Base-by-base conservation (phyloP, 2,888 invertebrate species). In the Meteorus cinctellus region DNA sequence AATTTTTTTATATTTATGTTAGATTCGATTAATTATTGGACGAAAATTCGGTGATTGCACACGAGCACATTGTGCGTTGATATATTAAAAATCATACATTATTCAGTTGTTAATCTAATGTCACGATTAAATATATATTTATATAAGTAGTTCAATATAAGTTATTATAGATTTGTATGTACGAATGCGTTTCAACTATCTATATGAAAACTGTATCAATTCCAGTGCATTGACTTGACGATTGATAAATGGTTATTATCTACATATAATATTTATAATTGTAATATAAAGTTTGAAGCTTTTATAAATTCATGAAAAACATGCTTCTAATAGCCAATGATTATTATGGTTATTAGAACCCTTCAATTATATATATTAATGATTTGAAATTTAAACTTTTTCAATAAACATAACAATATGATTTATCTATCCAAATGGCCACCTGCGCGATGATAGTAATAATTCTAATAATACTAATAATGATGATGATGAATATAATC, bases 131-230 rank as follows among this genome's bases (percentile, higher is more conserved):
- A 19, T 19, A n/a, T 48, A 48, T 19, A 55, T 41, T 12, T 19
- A 24, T 19, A 55, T 8, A n/a, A 19, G 55, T 2, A 8, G 8
- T 19, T 55, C 6, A 41, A 10, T 60, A 62, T 14, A 12, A 41
- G 59, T 16, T 27, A 62, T 59, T 19, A n/a, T n/a, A 6, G 55
- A 19, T 55, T 55, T 55, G 3, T n/a, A 14, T 16, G 48, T 48
- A 5, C 1, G n/a, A 10, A 55, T 55, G n/a, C 19, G 6, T 19
- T 19, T 55, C 0, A 19, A 19, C 19, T 19, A 19, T 45, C 19
- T 31, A 31, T 41, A 24, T 63, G 48, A 31, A 59, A 51, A 70
- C 59, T 48, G 65, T 72, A 65, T 72, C 72, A 72, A 72, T 72
- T 72, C 72, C 72, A 31, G 72, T 72, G 65, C 72, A 72, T 72